Conservation (phyloP, 2,888 invertebrate genomes). For the Pollenia griseotomentosa region DNA sequence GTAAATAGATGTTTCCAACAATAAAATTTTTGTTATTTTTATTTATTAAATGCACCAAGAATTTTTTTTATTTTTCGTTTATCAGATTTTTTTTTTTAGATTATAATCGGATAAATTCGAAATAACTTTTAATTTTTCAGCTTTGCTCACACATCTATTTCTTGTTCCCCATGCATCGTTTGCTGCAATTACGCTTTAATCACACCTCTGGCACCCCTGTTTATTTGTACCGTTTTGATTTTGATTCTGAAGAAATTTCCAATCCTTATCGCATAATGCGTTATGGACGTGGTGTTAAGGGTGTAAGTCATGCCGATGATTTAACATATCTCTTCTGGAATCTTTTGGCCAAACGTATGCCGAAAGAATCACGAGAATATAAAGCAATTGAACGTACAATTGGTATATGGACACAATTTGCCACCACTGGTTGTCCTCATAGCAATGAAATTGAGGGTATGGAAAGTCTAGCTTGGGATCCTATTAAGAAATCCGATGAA, state of each 20-base stretch:
- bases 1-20: too few relatives aligned
- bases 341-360: constrained; percentile 76
- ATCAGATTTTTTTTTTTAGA: too few relatives aligned
- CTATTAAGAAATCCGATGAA: constrained; percentile 77
- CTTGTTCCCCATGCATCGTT: constrained; percentile 79
- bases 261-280: constrained; percentile 80
- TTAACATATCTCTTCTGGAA: constrained; percentile 81
- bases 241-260: constrained; percentile 81
- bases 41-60: too few relatives aligned
- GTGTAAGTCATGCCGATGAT: constrained; percentile 83
- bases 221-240: constrained; percentile 82
- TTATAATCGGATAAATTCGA: neutral
- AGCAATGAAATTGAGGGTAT: constrained; percentile 78
- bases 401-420: constrained; percentile 82
- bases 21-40: neutral
- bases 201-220: constrained; percentile 80
- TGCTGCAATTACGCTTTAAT: constrained; percentile 79
- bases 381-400: constrained; percentile 81
- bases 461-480: constrained; percentile 79
- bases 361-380: constrained; percentile 80
- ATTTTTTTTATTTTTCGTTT: too few relatives aligned
- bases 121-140: constrained; percentile 74
- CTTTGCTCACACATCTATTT: constrained; percentile 78
- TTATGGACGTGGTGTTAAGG: constrained; percentile 80
- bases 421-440: constrained; percentile 81